Evolutionary conservation across 1,140 invertebrate genomes (phyloP), one percentile per base, ranked within the genome.

Genomic region (Calosoma granatense): DNA sequence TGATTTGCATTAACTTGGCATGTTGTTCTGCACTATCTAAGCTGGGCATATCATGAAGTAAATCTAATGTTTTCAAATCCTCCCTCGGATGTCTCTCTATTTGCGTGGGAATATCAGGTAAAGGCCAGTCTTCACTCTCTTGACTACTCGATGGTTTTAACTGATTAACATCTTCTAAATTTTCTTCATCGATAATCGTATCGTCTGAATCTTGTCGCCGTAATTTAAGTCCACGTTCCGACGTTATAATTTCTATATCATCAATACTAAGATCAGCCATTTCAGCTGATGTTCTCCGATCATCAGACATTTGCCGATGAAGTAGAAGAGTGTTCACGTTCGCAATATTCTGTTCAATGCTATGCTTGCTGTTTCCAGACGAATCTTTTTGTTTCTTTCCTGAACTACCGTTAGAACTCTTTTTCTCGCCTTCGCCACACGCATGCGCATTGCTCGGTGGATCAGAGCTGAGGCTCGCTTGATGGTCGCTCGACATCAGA

Each of bases 401-500:
- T 53, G 60, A 61, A 22, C 61, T 63, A 41, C 64, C 65, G 6
- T 63, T 66, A 9, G 63, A 61, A 9, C 63, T 65, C 57, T 67
- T 68, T 56, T 70, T 72, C 2, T 67, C 65, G 6, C 63, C 61
- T 58, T 67, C 66, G 19, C 17, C 53, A 56, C 82, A 83, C n/a
- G 80, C 78, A 54, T 82, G 82, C 4, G 81, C 81, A 61, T 83
- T 79, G 63, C 81, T 82, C 0, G 86, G 83, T 2, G 88, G 86
- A 72, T 89, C 87, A 0, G 88, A 90, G 61, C 87, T 90, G 9
- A 90, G 70, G 67, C 87, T 90, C n/a, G 85, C 85, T 69, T 90
- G 87, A 68, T 86, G 85, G 68, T 90, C 87, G 66, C 86, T 90
- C 0, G 87, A 90, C 56, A 85, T 83, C 14, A 88, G 72, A 1